Evolutionary conservation across 2,888 invertebrate species (phyloP).

Genomic region (Apoda limacodes): DNA sequence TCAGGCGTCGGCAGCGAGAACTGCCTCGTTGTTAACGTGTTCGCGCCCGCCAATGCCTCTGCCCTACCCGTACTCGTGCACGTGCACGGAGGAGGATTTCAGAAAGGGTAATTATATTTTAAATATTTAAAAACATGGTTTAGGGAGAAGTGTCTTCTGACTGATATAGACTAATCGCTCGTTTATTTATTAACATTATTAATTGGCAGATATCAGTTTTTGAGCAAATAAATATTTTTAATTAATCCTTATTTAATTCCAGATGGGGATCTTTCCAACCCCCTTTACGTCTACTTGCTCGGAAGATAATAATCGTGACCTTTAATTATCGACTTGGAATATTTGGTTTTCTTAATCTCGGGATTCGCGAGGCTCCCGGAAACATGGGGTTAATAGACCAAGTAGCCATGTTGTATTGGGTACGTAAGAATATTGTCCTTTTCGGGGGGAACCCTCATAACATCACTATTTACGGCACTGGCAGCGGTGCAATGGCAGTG

Average conservation of each 20-base stretch:
- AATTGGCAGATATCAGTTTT: too few relatives aligned
- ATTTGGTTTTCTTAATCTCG: constrained; percentile 53
- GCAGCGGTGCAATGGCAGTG: constrained; percentile 43
- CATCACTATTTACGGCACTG: constrained; percentile 48
- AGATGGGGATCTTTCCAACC: constrained; percentile 47
- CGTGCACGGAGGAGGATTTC: constrained; percentile 58
- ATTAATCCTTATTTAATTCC: constrained; percentile 23
- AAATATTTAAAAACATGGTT: too few relatives aligned
- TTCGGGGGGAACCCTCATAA: constrained; percentile 50
- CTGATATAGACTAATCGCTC: too few relatives aligned
- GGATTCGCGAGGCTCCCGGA: constrained; percentile 36
- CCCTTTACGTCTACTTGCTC: constrained; percentile 30
- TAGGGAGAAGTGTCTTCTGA: too few relatives aligned
- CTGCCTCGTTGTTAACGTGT: constrained; percentile 56
- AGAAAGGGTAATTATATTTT: constrained; percentile 46
- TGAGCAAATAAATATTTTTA: constrained; percentile 11
- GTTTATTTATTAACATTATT: too few relatives aligned
- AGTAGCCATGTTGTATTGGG: constrained; percentile 52
- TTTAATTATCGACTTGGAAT: constrained; percentile 54
- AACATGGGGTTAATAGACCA: constrained; percentile 59
- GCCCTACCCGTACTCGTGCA: constrained; percentile 40
- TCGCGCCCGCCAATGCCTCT: constrained; percentile 32
- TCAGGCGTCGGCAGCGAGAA: constrained; percentile 40
- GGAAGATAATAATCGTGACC: constrained; percentile 41
- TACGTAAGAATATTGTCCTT: constrained; percentile 43